Evolutionary conservation across 2,888 invertebrate genomes (phyloP).

Genomic region (Rhagonycha fulva): DNA sequence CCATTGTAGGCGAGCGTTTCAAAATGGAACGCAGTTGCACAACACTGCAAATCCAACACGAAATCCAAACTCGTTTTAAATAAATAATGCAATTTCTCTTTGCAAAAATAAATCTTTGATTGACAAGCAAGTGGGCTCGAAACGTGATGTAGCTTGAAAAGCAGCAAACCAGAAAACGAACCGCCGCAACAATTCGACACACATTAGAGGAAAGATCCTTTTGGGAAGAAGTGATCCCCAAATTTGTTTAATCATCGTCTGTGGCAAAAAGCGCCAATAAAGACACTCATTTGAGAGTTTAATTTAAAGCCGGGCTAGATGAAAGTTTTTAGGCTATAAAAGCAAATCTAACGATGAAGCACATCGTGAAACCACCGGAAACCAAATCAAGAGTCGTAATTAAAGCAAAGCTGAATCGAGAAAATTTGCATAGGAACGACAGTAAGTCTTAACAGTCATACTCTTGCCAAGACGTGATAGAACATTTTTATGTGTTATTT

Average conservation of each 20-base stretch:
- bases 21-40: neutral
- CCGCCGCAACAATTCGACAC: neutral
- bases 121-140: neutral
- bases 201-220: neutral
- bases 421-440: slow-evolving; percentile 42
- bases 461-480: slow-evolving; percentile 40
- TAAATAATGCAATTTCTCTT: neutral
- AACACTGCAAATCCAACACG: neutral
- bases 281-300: slow-evolving; percentile 10
- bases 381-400: slow-evolving; percentile 34
- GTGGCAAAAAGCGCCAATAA: neutral
- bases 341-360: slow-evolving; percentile 32
- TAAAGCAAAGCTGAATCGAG: slow-evolving; percentile 39
- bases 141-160: neutral
- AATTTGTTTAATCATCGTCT: neutral
- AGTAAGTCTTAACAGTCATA: slow-evolving; percentile 32
- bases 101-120: neutral
- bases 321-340: slow-evolving; percentile 30
- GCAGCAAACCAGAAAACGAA: neutral
- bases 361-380: slow-evolving; percentile 36
- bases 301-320: slow-evolving; percentile 28
- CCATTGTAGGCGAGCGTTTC: neutral
- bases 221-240: neutral
- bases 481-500: slow-evolving; percentile 47
- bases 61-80: neutral